Evolutionary conservation across 2,113 vertebrate species (phyloP).

Genomic region (Paracanthobrama guichenoti): DNA sequence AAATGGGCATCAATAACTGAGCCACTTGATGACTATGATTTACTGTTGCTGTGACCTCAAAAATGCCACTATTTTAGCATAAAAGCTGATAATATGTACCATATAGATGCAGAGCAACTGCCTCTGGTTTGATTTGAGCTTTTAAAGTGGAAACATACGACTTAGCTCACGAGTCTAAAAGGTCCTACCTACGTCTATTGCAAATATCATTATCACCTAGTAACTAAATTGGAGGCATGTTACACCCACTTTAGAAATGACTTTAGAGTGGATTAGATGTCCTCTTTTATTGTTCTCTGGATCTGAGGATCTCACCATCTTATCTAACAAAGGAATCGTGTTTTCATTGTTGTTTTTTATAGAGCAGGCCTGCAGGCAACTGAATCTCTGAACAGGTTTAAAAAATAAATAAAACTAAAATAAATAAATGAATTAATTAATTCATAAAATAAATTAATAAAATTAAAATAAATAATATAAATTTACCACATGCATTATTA

Average conservation of each 20-base stretch:
- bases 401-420: slow-evolving; percentile 15
- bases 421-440: no score
- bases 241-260: slow-evolving; percentile 1
- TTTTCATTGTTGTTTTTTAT: slow-evolving; percentile 37
- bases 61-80: slow-evolving; percentile 18
- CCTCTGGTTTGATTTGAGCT: no score
- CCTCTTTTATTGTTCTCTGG: neutral
- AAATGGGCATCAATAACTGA: slow-evolving; percentile 1
- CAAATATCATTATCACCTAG: slow-evolving; percentile 21
- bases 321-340: slow-evolving; percentile 47
- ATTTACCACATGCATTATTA: neutral
- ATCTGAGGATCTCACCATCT: neutral
- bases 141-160: slow-evolving; percentile 44
- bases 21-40: slow-evolving; percentile 39
- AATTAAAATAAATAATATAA: neutral
- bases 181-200: neutral
- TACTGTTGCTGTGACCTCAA: slow-evolving; percentile 45
- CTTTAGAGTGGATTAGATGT: neutral
- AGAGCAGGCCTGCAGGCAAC: slow-evolving; percentile 47
- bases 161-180: slow-evolving; percentile 4
- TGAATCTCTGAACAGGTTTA: slow-evolving; percentile 41
- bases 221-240: slow-evolving; percentile 29
- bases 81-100: neutral
- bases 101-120: neutral
- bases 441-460: neutral